Conservation (phyloP, 2,797 vertebrate species). For the Trichosurus vulpecula region DNA sequence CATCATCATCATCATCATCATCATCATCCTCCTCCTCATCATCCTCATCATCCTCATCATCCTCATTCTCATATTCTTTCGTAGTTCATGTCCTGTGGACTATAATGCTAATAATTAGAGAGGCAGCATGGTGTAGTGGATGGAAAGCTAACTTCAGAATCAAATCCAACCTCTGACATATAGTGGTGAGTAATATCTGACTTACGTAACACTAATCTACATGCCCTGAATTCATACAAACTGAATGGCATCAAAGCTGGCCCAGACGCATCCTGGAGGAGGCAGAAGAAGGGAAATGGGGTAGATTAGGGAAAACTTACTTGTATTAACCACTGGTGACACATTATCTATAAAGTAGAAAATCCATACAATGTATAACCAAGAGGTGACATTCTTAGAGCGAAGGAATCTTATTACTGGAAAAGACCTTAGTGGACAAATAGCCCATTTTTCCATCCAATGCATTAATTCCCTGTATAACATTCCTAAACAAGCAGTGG, state of each 20-base stretch:
- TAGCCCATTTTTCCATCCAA: not conserved
- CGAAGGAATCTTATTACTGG: not conserved
- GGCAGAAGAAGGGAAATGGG: not conserved
- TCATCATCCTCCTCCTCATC: too few relatives aligned
- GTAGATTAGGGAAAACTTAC: not conserved
- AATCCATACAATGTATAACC: not conserved
- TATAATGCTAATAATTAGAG: not conserved
- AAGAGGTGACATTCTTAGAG: not conserved
- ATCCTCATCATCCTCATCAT: not conserved
- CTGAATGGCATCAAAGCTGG: not conserved
- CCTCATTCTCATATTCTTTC: not conserved
- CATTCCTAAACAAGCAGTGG: not conserved
- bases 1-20: not conserved
- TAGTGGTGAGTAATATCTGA: not conserved
- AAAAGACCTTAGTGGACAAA: not conserved
- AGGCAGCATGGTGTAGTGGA: not conserved
- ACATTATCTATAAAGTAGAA: not conserved
- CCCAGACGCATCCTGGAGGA: not conserved
- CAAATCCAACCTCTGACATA: not conserved
- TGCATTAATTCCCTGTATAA: not conserved
- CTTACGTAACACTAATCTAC: not conserved
- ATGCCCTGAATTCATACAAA: not conserved
- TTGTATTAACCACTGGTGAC: not conserved
- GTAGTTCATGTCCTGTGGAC: not conserved
- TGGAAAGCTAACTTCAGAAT: not conserved